These are phyloP conservation scores for Poeciliopsis paucimaculata DNA, from an alignment of 2,797 vertebrate genomes.

Conservation along the genomic window DNA sequence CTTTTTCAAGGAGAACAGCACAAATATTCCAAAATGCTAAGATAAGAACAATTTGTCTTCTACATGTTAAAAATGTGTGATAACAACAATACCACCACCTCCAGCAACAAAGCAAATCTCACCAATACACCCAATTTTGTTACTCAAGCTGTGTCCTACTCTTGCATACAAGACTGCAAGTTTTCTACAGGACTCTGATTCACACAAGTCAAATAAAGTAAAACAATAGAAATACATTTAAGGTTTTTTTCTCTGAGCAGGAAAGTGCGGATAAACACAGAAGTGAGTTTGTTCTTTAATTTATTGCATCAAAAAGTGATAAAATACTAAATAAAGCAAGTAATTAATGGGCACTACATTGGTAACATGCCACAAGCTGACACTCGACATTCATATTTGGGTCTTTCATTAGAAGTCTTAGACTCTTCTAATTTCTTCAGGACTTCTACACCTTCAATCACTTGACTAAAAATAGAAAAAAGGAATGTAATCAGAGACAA, in stretches of 20 bases:
- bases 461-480: slow-evolving; percentile 76
- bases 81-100: background rate
- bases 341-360: slow-evolving; percentile 46
- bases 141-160: background rate
- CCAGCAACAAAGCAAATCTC: background rate
- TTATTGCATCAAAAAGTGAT: background rate
- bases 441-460: slow-evolving; percentile 86
- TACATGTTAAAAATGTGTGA: background rate
- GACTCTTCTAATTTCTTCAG: slow-evolving; percentile 83
- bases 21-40: background rate
- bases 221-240: background rate
- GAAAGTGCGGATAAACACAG: background rate
- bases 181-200: background rate
- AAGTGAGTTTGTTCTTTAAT: background rate
- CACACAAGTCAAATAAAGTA: background rate
- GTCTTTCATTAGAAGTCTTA: slow-evolving; percentile 85
- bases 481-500: slow-evolving; percentile 6
- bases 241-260: background rate
- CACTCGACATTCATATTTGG: slow-evolving; percentile 82
- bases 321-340: background rate
- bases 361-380: slow-evolving; percentile 80
- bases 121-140: background rate
- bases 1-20: background rate
- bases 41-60: background rate
- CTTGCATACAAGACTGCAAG: background rate